Evolutionary conservation across 2,797 vertebrate species (phyloP).

Genomic region (Dendrocincla tyrannina): DNA sequence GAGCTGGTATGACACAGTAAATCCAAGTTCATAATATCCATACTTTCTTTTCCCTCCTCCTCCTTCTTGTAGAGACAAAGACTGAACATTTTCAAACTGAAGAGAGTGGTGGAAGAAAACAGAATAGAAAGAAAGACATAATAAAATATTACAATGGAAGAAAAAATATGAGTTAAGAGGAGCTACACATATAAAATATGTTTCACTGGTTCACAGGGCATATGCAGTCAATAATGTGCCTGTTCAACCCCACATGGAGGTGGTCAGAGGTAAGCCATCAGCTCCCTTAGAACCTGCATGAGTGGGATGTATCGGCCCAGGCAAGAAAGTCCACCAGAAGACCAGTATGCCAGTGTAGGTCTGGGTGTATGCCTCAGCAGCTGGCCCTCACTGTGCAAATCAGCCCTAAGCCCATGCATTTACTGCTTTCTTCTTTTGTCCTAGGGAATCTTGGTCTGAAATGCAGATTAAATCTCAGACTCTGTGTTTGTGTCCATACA

Average conservation of each 20-base stretch:
- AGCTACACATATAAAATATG: neutral
- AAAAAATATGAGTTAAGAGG: neutral
- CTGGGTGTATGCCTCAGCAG: neutral
- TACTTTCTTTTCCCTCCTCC: neutral
- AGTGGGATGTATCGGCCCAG: neutral
- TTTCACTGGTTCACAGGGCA: neutral
- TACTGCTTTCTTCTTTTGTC: neutral
- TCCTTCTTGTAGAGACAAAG: neutral
- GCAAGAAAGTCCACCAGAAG: neutral
- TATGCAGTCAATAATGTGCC: neutral
- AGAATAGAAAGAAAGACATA: neutral
- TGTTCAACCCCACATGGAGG: neutral
- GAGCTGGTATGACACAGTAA: neutral
- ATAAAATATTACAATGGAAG: neutral
- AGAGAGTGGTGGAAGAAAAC: fast-evolving
- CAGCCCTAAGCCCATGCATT: neutral
- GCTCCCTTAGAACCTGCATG: neutral
- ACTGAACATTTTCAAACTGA: neutral
- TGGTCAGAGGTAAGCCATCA: neutral
- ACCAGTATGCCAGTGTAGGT: too few species aligned
- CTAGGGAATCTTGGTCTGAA: neutral
- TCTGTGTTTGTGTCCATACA: neutral
- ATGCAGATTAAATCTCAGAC: neutral
- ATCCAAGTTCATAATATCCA: neutral
- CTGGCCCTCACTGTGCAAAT: neutral